A percentile compares a stretch with the other conserved stretches of the same genome.
Conservation (phyloP, 2,888 invertebrate species). For the Pyrgus malvae region DNA sequence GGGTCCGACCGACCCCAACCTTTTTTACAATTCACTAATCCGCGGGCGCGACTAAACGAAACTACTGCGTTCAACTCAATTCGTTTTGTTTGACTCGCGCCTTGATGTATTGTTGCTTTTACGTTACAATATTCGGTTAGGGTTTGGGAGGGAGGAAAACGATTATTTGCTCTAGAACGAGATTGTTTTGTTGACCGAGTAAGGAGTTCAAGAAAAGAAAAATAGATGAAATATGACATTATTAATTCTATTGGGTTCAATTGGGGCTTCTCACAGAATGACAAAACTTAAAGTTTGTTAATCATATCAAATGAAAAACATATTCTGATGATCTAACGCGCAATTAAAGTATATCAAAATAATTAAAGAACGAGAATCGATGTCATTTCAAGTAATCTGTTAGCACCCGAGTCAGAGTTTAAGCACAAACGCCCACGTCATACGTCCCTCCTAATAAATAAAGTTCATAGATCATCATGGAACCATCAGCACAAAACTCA, state of each 20-base stretch:
- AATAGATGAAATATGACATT: no score
- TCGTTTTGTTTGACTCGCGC: slow-evolving; percentile 48
- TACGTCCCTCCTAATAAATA: slow-evolving; percentile 32
- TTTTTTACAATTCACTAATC: slow-evolving; percentile 80
- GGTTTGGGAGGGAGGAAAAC: slow-evolving; percentile 14
- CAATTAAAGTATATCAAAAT: background rate
- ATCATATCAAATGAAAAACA: no score
- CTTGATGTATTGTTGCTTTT: slow-evolving; percentile 24
- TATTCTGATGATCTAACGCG: background rate
- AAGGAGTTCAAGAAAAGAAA: no score
- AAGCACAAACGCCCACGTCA: slow-evolving; percentile 15
- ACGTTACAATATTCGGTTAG: slow-evolving; percentile 18
- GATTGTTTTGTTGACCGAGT: background rate
- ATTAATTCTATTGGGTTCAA: no score
- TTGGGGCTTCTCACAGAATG: no score
- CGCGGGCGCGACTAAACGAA: slow-evolving; percentile 75
- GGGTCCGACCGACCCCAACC: slow-evolving; percentile 68
- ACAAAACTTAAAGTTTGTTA: no score
- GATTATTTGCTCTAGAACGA: slow-evolving; percentile 12
- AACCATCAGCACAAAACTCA: slow-evolving; percentile 62
- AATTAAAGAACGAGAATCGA: background rate
- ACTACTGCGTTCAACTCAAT: slow-evolving; percentile 56
- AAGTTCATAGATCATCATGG: slow-evolving; percentile 71
- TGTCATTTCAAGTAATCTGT: background rate
- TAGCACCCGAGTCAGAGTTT: slow-evolving; percentile 1